Evolutionary conservation across 2,888 invertebrate species (phyloP).

Genomic region (Phrixothrix hirtus): DNA sequence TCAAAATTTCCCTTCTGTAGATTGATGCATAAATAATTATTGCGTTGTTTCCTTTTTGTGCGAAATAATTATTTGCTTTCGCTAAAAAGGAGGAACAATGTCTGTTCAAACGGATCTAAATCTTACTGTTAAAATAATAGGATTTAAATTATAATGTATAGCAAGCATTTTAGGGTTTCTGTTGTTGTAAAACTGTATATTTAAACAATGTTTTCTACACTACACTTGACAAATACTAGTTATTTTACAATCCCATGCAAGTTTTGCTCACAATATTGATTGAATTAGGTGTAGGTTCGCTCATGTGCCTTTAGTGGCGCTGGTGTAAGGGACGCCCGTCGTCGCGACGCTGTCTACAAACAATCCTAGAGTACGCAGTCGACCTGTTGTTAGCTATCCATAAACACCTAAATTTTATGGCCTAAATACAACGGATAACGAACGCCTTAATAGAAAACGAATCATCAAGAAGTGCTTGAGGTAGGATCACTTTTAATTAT

Average conservation of each 20-base stretch:
- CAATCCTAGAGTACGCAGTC: conserved; percentile 29
- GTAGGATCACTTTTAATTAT: background rate
- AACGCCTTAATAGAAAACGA: background rate
- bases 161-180: no score
- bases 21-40: no score
- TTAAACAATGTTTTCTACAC: no score
- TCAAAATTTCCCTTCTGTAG: no score
- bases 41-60: no score
- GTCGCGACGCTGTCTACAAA: conserved; percentile 32
- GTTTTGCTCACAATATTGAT: conserved; percentile 18
- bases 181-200: background rate
- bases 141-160: no score
- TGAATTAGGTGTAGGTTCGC: conserved; percentile 19
- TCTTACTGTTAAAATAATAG: background rate
- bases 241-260: background rate
- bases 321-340: conserved; percentile 33
- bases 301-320: conserved; percentile 26
- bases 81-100: no score
- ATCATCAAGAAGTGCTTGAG: background rate
- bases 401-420: conserved; percentile 32
- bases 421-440: conserved; percentile 16
- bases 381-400: conserved; percentile 37
- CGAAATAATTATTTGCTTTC: no score
- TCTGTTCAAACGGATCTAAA: background rate
- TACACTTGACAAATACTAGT: background rate